Conservation (phyloP, 2,113 vertebrate species). For the Eublepharis macularius region DNA sequence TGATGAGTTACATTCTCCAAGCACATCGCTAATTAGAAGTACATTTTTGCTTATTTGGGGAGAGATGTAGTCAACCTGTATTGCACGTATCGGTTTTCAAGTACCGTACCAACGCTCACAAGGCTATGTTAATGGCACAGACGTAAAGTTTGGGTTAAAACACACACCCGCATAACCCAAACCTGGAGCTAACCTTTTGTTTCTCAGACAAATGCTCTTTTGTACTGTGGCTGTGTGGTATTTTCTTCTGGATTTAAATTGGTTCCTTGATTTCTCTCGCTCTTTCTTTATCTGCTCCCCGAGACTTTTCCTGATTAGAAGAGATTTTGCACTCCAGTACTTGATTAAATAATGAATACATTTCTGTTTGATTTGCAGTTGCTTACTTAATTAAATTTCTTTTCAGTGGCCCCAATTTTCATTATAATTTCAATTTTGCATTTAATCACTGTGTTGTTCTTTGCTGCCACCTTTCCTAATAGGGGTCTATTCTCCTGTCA, state of each 20-base stretch:
- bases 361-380: slow-evolving; percentile 75
- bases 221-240: slow-evolving; percentile 30
- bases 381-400: slow-evolving; percentile 77
- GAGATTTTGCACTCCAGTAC: slow-evolving; percentile 70
- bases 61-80: background rate
- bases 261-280: slow-evolving; percentile 73
- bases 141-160: background rate
- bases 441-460: slow-evolving; percentile 76
- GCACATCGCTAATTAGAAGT: too few species aligned
- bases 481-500: slow-evolving; percentile 71
- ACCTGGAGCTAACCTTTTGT: slow-evolving; percentile 27
- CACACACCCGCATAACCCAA: background rate
- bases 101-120: background rate
- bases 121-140: slow-evolving; percentile 36
- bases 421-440: slow-evolving; percentile 76
- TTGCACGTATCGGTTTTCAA: background rate
- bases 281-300: slow-evolving; percentile 68
- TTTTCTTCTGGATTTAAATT: slow-evolving; percentile 68
- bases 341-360: slow-evolving; percentile 78
- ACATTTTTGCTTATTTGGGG: background rate
- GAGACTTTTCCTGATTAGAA: slow-evolving; percentile 73
- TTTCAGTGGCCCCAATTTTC: slow-evolving; percentile 72
- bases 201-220: slow-evolving; percentile 58
- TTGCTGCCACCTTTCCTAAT: slow-evolving; percentile 71
- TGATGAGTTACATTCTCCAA: too few species aligned